Evolutionary conservation across 2,113 vertebrate species (phyloP).

Genomic region (Myotis lucifugus): DNA sequence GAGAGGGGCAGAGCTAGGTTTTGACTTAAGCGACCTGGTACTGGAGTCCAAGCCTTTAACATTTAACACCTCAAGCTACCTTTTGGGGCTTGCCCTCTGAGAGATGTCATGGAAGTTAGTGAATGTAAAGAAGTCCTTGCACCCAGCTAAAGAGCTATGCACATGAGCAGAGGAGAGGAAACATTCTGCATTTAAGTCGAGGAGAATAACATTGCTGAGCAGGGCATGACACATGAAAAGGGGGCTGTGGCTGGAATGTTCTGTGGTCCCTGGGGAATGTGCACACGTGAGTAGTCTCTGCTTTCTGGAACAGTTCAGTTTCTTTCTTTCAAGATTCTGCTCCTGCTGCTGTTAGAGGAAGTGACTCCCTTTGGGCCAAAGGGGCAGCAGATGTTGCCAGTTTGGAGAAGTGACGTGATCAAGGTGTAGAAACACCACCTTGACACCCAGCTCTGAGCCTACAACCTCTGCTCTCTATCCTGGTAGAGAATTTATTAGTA

Average conservation of each 20-base stretch:
- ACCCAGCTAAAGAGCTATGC: not conserved
- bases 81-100: not conserved
- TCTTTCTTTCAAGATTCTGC: conserved; percentile 54
- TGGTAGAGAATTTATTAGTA: not conserved
- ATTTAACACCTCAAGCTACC: not conserved
- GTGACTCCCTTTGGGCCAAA: conserved; percentile 52
- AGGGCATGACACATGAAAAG: not conserved
- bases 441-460: not conserved
- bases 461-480: conserved; percentile 32
- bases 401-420: conserved; percentile 72
- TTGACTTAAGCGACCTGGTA: not conserved
- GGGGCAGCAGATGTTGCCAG: conserved; percentile 65
- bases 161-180: not conserved
- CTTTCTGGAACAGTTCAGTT: not conserved
- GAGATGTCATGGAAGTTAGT: not conserved
- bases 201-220: not conserved
- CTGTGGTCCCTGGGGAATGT: not conserved
- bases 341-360: conserved; percentile 55
- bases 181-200: not conserved
- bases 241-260: not conserved
- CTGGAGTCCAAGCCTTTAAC: not conserved
- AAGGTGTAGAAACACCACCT: conserved; percentile 61
- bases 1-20: not conserved
- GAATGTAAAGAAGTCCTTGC: not conserved
- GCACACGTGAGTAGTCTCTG: conserved; percentile 32